Base-by-base conservation (phyloP, 2,113 vertebrate genomes). In the Todiramphus saurophagus region DNA sequence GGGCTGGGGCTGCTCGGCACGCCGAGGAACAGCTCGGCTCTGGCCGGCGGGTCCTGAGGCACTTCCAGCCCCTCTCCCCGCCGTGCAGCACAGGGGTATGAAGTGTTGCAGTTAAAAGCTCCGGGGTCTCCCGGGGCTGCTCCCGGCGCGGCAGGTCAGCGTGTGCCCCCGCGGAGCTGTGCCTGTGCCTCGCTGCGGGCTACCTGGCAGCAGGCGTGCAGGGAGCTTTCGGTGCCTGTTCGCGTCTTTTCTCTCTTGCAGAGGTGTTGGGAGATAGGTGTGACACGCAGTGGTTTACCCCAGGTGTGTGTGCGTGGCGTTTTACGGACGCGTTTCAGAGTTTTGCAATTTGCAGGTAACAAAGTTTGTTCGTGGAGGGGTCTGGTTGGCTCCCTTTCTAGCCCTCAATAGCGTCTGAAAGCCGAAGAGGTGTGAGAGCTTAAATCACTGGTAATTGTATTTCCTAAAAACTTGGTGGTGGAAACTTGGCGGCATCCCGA, bases 41-140 rank as follows among this genome's bases (percentile, higher is more conserved):
- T 59, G 27, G 30, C 21, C n/a, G 23, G 44, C 39, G 60, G 33
- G 63, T 23, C 8, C 53, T 1, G 20, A 31, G 80, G 43, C 18
- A 6, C 37, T 9, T 41, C 13, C 2, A 10, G 33, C 73, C 3
- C 37, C n/a, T 56, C 56, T 89, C 23, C 8, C 23, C 50, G 21
- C 76, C 3, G n/a, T 1, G 27, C 1, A 24, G 43, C 37, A 0
- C 72, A 0, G 46, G 48, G 25, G 39, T 15, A 20, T 18, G 59
- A 5, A 13, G 33, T 0, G 1, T 5, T 1, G 0, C 74, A 1
- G 2, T 8, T 2, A 16, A n/a, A 13, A 4, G 1, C 2, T 13
- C 4, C 28, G 25, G 56, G 16, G 5, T 10, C 8, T 24, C 33
- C 0, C 37, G 48, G 37, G 39, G 24, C 24, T 1, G 56, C 83